Percentiles rank a stretch among this genome's conserved stretches.
Evolutionary conservation across 2,888 invertebrate species (phyloP).

Genomic region (Drosophila antonietae): DNA sequence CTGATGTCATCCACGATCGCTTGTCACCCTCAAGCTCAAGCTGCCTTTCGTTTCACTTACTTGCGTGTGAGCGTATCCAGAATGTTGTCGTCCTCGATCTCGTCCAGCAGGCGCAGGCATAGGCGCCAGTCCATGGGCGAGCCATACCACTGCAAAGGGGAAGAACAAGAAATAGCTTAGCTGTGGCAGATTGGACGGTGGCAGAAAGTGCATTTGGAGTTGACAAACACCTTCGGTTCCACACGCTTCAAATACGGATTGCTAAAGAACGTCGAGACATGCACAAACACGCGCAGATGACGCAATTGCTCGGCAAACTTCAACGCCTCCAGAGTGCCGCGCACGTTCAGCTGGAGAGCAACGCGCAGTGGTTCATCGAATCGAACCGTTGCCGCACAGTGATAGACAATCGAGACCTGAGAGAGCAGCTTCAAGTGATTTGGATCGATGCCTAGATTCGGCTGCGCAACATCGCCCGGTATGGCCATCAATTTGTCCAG

Average conservation of each 20-base stretch:
- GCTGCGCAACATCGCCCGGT: constrained; percentile 73
- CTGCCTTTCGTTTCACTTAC: constrained; percentile 37
- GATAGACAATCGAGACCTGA: constrained; percentile 89
- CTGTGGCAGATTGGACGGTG: too few species aligned
- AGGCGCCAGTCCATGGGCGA: constrained; percentile 78
- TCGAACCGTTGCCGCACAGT: constrained; percentile 92
- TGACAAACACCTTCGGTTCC: constrained; percentile 87
- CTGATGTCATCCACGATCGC: too few species aligned
- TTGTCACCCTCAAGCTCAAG: neutral
- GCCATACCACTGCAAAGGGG: constrained; percentile 63
- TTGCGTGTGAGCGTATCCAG: constrained; percentile 74
- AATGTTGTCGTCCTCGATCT: constrained; percentile 50
- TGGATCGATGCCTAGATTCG: constrained; percentile 71
- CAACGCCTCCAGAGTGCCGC: constrained; percentile 88
- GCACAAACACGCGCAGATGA: constrained; percentile 87
- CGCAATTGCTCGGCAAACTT: constrained; percentile 87
- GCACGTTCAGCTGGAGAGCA: constrained; percentile 87
- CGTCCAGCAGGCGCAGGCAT: constrained; percentile 67
- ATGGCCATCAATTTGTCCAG: constrained; percentile 73
- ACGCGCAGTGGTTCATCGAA: constrained; percentile 91
- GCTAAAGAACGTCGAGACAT: constrained; percentile 94
- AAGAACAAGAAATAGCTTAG: constrained; percentile 1
- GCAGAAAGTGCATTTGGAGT: neutral
- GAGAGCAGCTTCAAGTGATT: constrained; percentile 70
- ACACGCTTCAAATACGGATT: constrained; percentile 91